These are phyloP conservation scores for Drosophila siamana DNA, from an alignment of 2,888 invertebrate genomes.

Conservation along the genomic window DNA sequence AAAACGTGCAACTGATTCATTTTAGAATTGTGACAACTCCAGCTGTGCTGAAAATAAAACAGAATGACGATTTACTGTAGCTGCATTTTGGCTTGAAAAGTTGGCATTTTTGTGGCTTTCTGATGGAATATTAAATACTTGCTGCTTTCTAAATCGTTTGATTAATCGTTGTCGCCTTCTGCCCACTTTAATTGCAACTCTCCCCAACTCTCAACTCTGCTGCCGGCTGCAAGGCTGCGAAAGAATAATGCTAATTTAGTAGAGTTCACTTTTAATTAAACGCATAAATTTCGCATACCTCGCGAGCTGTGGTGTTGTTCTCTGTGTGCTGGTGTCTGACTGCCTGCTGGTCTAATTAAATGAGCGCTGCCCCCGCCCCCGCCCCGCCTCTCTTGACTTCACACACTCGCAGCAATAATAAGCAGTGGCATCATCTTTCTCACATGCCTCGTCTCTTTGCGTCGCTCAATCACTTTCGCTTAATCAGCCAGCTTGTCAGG, in stretches of 20 bases:
- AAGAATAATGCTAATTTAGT: slow-evolving; percentile 36
- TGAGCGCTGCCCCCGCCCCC: slow-evolving; percentile 1
- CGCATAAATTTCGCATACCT: slow-evolving; percentile 49
- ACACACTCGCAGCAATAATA: slow-evolving; percentile 26
- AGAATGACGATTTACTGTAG: background rate
- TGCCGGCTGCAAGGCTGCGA: background rate
- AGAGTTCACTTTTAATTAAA: slow-evolving; percentile 52
- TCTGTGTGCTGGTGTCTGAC: slow-evolving; percentile 21
- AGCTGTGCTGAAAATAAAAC: background rate
- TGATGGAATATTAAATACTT: background rate
- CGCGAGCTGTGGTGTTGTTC: slow-evolving; percentile 1
- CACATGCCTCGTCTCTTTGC: slow-evolving; percentile 8
- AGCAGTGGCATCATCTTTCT: slow-evolving; percentile 28
- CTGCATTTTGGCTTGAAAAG: background rate
- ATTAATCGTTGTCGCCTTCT: slow-evolving; percentile 18
- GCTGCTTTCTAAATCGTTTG: background rate
- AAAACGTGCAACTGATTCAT: background rate
- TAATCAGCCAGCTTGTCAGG: slow-evolving; percentile 64
- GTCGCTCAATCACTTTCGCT: slow-evolving; percentile 72
- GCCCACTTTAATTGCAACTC: slow-evolving; percentile 17
- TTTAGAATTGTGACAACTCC: background rate
- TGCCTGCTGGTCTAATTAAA: slow-evolving; percentile 56
- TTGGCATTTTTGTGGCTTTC: background rate
- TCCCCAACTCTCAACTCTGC: background rate
- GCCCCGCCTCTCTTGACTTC: background rate